A percentile compares a stretch with the other conserved stretches of the same genome.
Conservation (phyloP, 2,888 invertebrate genomes). For the Hermaeophaga mercurialis region DNA sequence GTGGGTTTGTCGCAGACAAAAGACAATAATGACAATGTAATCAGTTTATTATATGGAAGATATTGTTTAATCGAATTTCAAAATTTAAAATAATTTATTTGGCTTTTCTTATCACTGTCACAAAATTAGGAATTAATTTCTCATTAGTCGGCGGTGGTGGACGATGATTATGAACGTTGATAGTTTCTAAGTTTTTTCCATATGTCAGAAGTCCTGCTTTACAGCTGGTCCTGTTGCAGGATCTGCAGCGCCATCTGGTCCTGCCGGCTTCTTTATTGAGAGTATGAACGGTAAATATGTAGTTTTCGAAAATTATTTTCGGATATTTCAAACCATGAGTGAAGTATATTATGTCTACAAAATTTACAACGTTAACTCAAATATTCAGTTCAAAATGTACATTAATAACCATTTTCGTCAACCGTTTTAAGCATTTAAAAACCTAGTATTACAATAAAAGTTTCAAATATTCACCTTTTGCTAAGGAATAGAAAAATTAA, state of each 20-base stretch:
- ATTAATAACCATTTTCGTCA: too few relatives aligned
- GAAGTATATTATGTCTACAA: constrained; percentile 35
- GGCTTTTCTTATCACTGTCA: constrained; percentile 7
- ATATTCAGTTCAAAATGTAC: too few relatives aligned
- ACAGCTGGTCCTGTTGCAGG: constrained; percentile 29
- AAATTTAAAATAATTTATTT: too few relatives aligned
- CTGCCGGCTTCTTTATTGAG: constrained; percentile 12
- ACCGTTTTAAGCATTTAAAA: too few relatives aligned
- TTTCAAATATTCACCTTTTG: too few relatives aligned
- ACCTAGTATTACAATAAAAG: too few relatives aligned
- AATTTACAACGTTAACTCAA: too few relatives aligned
- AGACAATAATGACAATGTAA: too few relatives aligned
- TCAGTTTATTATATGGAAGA: too few relatives aligned
- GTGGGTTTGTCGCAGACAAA: too few relatives aligned
- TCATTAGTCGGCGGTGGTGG: constrained; percentile 1
- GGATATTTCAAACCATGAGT: constrained; percentile 31
- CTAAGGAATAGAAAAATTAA: too few relatives aligned
- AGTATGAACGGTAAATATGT: constrained; percentile 29
- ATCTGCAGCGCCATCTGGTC: constrained; percentile 35
- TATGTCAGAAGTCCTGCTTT: constrained; percentile 31
- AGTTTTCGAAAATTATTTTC: constrained; percentile 29
- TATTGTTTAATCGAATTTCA: too few relatives aligned
- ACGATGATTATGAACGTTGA: constrained; percentile 20
- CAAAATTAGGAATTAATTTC: constrained; percentile 9
- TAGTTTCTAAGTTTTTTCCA: constrained; percentile 31